A percentile compares a stretch with the other conserved stretches of the same genome.
Evolutionary conservation across 2,797 vertebrate species (phyloP).

Genomic region (Sardinella longiceps): DNA sequence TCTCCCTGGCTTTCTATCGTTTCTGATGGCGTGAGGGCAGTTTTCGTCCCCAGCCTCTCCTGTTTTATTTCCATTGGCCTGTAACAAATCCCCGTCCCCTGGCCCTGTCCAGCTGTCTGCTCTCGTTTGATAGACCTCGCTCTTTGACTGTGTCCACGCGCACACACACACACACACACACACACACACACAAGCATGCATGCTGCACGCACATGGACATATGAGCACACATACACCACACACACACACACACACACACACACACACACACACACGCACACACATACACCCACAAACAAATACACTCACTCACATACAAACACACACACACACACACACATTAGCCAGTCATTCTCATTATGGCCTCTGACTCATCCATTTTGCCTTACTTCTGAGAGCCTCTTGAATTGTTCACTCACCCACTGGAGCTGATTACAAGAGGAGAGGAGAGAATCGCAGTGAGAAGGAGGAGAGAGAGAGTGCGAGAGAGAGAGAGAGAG

Average conservation of each 20-base stretch:
- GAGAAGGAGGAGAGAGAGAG: neutral
- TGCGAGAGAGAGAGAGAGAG: neutral
- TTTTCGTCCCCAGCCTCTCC: slow-evolving; percentile 53
- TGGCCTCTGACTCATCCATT: neutral
- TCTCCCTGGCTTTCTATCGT: neutral
- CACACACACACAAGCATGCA: neutral
- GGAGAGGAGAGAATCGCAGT: neutral
- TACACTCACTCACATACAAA: neutral
- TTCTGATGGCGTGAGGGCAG: slow-evolving; percentile 46
- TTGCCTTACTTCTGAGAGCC: slow-evolving; percentile 6
- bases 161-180: neutral
- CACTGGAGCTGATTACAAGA: neutral
- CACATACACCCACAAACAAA: neutral
- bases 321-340: neutral
- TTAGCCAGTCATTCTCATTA: neutral
- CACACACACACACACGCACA: neutral
- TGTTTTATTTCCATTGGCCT: slow-evolving; percentile 51
- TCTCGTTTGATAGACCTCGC: slow-evolving; percentile 49
- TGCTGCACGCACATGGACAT: neutral
- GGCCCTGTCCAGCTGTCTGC: slow-evolving; percentile 50
- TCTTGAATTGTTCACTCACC: neutral
- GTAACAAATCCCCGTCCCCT: slow-evolving; percentile 52
- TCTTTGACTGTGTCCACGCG: neutral
- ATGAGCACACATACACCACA: neutral
- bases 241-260: neutral